Evolutionary conservation across 2,888 invertebrate species (phyloP), one percentile per base, ranked within the genome.

Genomic region (Melieria picta): DNA sequence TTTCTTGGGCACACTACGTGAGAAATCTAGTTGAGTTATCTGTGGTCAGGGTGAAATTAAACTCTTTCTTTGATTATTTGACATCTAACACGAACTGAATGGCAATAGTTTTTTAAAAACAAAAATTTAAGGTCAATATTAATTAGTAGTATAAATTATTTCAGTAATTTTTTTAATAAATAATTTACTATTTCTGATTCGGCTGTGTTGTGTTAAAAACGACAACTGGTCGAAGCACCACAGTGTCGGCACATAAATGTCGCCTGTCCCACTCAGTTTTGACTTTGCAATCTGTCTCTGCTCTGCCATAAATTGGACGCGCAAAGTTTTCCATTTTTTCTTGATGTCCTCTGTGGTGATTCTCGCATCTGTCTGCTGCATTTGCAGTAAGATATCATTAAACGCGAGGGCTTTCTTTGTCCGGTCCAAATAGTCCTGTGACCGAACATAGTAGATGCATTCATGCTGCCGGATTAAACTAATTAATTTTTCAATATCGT

Each of bases 241-340:
- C 30, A 61, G 46, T 43, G 7, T 61, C 9, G 61, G 61, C 10
- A 7, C 11, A 62, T 50, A 47, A 48, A 62, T 45, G 7, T 62
- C 62, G 43, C 62, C 45, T 6, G 62, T 43, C 4, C 64, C 64
- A 64, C n/a, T 16, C 48, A 48, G 47, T 64, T 64, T 64, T 7
- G 16, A 11, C 16, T 45, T n/a, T 4, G 30, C 10, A 7, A 45
- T 45, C 13, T 11, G n/a, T 1, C 47, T 43, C 43, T n/a, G n/a
- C 46, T 43, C 11, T 9, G 11, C 45, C 46, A 62, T 11, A 16
- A 45, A 62, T 16, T 62, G 62, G 42, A 46, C 45, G 10, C 62
- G 10, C 13, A 62, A 47, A 4, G 10, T 45, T 11, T 62, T 62
- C 62, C 62, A 43, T 46, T 62, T 62, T 47, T 62, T 62, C 16